Base-by-base conservation (phyloP, 1,140 invertebrate species). In the Euschistus heros region DNA sequence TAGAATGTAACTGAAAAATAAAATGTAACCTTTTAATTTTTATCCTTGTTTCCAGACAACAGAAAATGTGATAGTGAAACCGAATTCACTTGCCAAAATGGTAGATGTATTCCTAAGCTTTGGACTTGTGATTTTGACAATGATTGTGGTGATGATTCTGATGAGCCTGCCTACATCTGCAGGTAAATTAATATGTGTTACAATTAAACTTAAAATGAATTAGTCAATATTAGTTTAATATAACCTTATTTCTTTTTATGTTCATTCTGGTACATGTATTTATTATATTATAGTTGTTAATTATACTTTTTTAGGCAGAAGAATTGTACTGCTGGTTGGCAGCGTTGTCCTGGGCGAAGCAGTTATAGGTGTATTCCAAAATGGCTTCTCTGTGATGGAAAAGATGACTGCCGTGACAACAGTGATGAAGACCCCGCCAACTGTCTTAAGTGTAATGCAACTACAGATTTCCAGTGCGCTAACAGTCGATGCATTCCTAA, bases 101-200 rank as follows among this genome's bases (percentile, higher is more conserved):
- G 93, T 8, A 86, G 91, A 63, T 99, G 97, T 73, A 98, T 99
- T 68, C 94, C 92, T 0, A 91, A 90, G 73, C 74, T 94, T 2
- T 98, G 95, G 94, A 91, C 91, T 82, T 99, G 96, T 75, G 93
- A 97, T 74, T 89, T 87, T 68, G 91, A 94, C 71, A 88, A 94
- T 72, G 92, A 94, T 71, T 94, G 91, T 72, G 92, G 94, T 0
- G 94, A 97, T 70, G 91, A 94, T 72, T 92, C 89, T 0, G 94
- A 97, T 73, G 94, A 97, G 74, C 93, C 93, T 0, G 90, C 92
- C 0, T 92, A 91, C 71, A 86, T 91, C 79, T 97, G 93, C 71
- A 80, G 91, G 69, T 70, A 55, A 37, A 37, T 37, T 10, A 37
- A 37, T 37, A 10, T 10, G 10, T 7, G 7, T 30, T 30, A 4